Percentiles rank a stretch among this genome's conserved stretches.
These are phyloP conservation scores for Epirrhoe alternata DNA, from an alignment of 2,888 invertebrate species.

Conservation along the genomic window DNA sequence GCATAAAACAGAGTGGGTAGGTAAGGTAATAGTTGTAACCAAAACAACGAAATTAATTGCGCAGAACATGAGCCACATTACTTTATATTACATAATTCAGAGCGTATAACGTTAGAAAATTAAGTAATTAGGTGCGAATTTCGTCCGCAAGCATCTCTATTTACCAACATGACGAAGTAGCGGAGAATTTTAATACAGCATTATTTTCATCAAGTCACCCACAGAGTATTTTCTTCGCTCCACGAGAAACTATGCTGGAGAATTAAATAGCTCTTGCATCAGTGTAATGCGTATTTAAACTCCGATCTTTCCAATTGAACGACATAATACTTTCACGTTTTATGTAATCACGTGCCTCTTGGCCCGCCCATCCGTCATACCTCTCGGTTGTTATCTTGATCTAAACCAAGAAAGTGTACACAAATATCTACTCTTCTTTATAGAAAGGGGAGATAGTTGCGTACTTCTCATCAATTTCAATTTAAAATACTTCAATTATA, in stretches of 20 bases:
- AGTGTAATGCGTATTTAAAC: slow-evolving; percentile 57
- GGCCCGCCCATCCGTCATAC: slow-evolving; percentile 73
- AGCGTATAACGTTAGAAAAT: slow-evolving; percentile 14
- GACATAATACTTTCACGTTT: slow-evolving; percentile 76
- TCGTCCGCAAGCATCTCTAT: slow-evolving; percentile 11
- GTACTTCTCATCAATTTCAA: slow-evolving; percentile 37
- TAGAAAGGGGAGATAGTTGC: slow-evolving; percentile 57
- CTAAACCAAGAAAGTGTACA: slow-evolving; percentile 68
- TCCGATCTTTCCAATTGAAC: slow-evolving; percentile 68
- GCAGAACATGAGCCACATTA: slow-evolving; percentile 13
- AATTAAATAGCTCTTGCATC: slow-evolving; percentile 50
- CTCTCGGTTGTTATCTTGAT: slow-evolving; percentile 70
- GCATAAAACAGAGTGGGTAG: not conserved
- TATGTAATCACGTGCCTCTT: slow-evolving; percentile 73
- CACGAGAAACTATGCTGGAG: slow-evolving; percentile 29
- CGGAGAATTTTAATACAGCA: slow-evolving; percentile 20
- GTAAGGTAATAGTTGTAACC: slow-evolving; percentile 10
- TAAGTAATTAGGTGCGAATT: slow-evolving; percentile 23
- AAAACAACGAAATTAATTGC: slow-evolving; percentile 17
- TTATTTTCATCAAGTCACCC: slow-evolving; percentile 26
- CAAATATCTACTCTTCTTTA: slow-evolving; percentile 63
- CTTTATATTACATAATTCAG: slow-evolving; percentile 20
- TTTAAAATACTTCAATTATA: slow-evolving; percentile 39
- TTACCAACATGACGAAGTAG: slow-evolving; percentile 19
- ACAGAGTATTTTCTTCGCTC: slow-evolving; percentile 31